Base-by-base conservation (phyloP, 2,888 invertebrate species). In the Endomychus coccineus region DNA sequence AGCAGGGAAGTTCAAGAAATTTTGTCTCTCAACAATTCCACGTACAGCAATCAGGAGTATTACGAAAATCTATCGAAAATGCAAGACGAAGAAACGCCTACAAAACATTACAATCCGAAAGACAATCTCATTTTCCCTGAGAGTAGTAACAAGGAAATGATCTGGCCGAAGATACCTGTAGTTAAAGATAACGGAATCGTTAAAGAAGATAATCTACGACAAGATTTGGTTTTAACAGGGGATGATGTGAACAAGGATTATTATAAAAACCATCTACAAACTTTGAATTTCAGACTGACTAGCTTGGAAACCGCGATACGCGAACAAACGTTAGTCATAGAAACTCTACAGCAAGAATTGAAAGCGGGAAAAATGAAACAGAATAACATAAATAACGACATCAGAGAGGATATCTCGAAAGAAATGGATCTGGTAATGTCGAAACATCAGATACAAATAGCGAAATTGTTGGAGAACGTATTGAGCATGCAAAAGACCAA, bases 1-100 rank as follows among this genome's bases (percentile, higher is more conserved):
- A 89, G 89, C 54, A 73, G 88, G 13, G 91, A 92, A 68, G 91
- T 91, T 13, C 81, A 87, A 59, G 83, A 90, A 68, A 91, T 91
- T 49, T 71, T 91, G 61, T 78, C 82, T 3, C 73, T 81, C 25
- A 78, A 78, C 48, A 75, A 75, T 42, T 50, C 50, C 6, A 48
- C 44, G 4, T 58, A 52, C 39, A 48, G 43, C 36, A 52, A 48
- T 12, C 61, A 62, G 36, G 63, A 64, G 35, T 63, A 56, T 45
- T 64, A 59, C 34, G 61, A 62, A 21, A 60, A 58, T 45, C 42
- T 62, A 19, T 49, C 55, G 1, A 61, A 59, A 44, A 30, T 55
- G 15, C 47, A 42, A 25, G 42, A 46, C 15, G n/a, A 17, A 2
- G 43, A 43, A 21, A 43, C 38, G 9, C 42, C 48, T 1, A 42